Percentiles rank a stretch among this genome's conserved stretches.
Evolutionary conservation across 2,113 vertebrate species (phyloP).

Genomic region (Microcebus griseorufus): DNA sequence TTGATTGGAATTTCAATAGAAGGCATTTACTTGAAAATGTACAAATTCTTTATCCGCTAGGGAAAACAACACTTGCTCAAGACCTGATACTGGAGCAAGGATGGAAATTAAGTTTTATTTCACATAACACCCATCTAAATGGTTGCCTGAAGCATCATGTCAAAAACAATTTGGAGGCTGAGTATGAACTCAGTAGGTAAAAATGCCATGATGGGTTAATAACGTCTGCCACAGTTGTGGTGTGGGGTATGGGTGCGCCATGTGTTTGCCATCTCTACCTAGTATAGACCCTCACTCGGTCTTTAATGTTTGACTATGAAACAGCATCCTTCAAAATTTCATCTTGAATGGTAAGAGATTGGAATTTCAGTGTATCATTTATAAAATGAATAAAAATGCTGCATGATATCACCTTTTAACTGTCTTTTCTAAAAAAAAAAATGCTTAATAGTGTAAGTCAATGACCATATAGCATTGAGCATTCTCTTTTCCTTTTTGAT

Average conservation of each 20-base stretch:
- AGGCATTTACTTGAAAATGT: background rate
- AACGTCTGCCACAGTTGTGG: background rate
- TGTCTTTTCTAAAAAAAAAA: background rate
- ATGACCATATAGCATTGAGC: background rate
- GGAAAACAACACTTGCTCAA: background rate
- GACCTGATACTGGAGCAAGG: background rate
- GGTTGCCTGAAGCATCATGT: background rate
- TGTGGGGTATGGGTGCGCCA: rapidly evolving
- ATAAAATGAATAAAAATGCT: background rate
- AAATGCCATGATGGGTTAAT: background rate
- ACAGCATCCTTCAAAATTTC: background rate
- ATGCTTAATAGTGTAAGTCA: background rate
- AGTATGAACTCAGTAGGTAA: background rate
- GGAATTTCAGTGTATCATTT: background rate
- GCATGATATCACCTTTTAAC: background rate
- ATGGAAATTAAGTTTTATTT: background rate
- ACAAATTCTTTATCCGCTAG: background rate
- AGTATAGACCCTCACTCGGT: background rate
- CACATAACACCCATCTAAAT: background rate
- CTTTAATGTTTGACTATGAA: background rate
- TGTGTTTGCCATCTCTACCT: background rate
- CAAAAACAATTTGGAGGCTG: background rate
- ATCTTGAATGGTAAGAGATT: background rate
- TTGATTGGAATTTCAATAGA: background rate
- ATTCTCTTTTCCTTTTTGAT: background rate